Evolutionary conservation across 2,113 vertebrate genomes (phyloP).

Genomic region (Eulemur macaco): DNA sequence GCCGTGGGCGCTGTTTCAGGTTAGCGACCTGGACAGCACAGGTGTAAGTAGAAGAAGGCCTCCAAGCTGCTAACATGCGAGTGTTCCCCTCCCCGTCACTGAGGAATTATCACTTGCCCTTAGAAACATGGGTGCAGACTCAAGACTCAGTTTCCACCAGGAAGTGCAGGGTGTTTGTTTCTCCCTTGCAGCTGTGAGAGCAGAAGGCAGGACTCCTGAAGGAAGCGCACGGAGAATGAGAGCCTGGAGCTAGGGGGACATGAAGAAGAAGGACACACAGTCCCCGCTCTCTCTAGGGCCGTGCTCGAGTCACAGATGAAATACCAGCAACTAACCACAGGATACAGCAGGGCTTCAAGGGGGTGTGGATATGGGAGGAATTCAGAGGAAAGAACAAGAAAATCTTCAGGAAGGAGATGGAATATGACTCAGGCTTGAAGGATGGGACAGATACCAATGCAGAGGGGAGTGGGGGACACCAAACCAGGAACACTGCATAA

Average conservation of each 20-base stretch:
- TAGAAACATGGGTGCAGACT: not conserved
- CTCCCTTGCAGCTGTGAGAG: not conserved
- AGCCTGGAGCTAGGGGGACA: rapidly evolving
- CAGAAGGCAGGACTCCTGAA: not conserved
- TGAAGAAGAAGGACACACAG: not conserved
- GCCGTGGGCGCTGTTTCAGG: not conserved
- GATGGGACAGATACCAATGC: not conserved
- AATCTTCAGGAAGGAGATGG: not conserved
- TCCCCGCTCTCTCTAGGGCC: not conserved
- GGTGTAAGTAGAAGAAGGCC: not conserved
- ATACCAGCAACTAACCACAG: no score
- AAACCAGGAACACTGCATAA: not conserved
- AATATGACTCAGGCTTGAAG: not conserved
- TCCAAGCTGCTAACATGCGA: rapidly evolving
- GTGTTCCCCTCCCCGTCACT: not conserved
- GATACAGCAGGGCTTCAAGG: rapidly evolving
- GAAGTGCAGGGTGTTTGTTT: not conserved
- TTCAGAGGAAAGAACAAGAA: not conserved
- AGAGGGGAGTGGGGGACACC: not conserved
- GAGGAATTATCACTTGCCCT: not conserved
- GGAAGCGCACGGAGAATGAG: not conserved
- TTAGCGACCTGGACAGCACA: not conserved
- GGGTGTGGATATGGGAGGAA: not conserved
- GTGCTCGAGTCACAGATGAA: not conserved
- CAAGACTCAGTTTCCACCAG: not conserved